Conservation (phyloP, 2,888 invertebrate species). For the Chymomyza amoena region DNA sequence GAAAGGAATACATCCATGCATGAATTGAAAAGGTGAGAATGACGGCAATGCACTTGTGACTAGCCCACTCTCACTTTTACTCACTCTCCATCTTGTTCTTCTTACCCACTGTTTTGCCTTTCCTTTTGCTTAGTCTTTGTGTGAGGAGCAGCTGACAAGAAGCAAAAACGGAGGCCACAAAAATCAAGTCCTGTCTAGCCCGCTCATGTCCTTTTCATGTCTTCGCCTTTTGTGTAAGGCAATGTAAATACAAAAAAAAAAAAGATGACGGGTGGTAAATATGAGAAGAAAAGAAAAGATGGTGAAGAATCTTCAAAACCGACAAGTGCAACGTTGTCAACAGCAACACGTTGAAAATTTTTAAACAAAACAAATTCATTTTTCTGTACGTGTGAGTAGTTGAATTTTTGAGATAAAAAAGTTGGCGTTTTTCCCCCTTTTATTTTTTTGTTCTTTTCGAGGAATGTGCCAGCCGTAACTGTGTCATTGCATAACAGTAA, state of each 20-base stretch:
- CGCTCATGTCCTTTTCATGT: neutral
- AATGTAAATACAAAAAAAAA: slow-evolving; percentile 7
- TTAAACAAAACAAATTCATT: neutral
- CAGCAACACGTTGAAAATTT: neutral
- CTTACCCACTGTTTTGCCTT: neutral
- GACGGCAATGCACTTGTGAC: neutral
- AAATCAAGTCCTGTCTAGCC: neutral
- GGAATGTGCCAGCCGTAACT: neutral
- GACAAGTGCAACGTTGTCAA: neutral
- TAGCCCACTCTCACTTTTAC: neutral
- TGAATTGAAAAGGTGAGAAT: neutral
- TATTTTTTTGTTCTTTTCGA: neutral
- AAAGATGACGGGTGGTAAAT: slow-evolving; percentile 5
- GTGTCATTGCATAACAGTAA: neutral
- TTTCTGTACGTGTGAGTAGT: neutral
- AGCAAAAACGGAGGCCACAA: slow-evolving; percentile 7
- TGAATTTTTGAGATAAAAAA: neutral
- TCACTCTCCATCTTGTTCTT: neutral
- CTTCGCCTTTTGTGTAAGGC: neutral
- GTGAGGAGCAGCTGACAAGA: neutral
- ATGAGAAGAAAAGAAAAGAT: neutral
- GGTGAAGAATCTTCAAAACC: slow-evolving; percentile 4
- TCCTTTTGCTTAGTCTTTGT: neutral
- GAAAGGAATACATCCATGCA: neutral
- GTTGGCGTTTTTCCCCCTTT: neutral